Base-by-base conservation (phyloP, 2,113 vertebrate genomes). In the Cephalopterus ornatus region DNA sequence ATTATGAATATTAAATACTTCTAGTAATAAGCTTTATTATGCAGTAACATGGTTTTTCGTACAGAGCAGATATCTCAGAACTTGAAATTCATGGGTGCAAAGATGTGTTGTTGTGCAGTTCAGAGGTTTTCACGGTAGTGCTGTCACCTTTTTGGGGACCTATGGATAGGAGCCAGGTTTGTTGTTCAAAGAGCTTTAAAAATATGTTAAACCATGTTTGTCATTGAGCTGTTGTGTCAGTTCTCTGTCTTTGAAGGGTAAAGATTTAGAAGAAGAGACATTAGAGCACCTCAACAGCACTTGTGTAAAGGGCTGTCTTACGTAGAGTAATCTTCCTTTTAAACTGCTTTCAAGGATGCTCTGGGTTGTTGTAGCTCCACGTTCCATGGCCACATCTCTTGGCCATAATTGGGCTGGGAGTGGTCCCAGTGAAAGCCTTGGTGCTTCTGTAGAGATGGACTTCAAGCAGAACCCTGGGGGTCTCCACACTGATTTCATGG, bases 1-100 rank as follows among this genome's bases (percentile, higher is more conserved):
- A 79, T 95, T 39, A 76, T 70, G 90, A 93, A 92, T 95, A 78
- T 88, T 88, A 89, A 97, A 81, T 81, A 50, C 61, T 89, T 72
- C 8, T 27, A 11, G 12, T 66, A 88, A 89, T 89, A 49, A 93
- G 74, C 70, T 91, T 80, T 89, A 66, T 84, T 95, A 28, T 74
- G 77, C 81, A 53, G 80, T 44, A 32, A 62, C 63, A 21, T 71
- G 85, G 14, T 55, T 96, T 66, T 88, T 88, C 75, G 32, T 28
- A 88, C 2, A 67, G 63, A 93, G 50, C 66, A 84, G 66, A 0
- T 83, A 53, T 12, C 74, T 93, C 68, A 42, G 46, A 81, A 65
- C 33, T 77, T 20, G 49, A 47, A 82, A 53, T 83, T 52, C 55
- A 30, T 13, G 70, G 42, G 70, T 65, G 19, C 65, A 56, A 8